A percentile compares a stretch with the other conserved stretches of the same genome.
Conservation (phyloP, 2,113 vertebrate genomes). For the Glaucidium brasilianum region DNA sequence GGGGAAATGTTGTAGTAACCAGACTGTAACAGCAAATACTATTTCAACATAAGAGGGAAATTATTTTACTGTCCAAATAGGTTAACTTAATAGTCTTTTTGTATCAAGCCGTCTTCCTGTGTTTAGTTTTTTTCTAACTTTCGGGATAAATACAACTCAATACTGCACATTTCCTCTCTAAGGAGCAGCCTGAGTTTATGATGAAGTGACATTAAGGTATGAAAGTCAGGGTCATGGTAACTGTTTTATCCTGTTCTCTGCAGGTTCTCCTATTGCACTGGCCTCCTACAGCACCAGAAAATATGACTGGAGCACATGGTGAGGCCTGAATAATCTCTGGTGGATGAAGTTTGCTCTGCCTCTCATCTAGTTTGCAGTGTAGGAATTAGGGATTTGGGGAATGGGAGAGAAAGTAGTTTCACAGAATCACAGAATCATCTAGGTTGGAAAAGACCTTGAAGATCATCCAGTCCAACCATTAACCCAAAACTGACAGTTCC, state of each 20-base stretch:
- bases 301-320: background rate
- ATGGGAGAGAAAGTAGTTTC: background rate
- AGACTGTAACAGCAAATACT: background rate
- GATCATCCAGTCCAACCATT: too few relatives aligned
- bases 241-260: background rate
- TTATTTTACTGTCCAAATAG: background rate
- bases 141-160: background rate
- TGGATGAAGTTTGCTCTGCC: background rate
- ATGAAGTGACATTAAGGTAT: background rate
- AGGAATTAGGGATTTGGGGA: background rate
- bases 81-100: background rate
- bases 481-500: too few relatives aligned
- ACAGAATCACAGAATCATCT: too few relatives aligned
- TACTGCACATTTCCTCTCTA: background rate
- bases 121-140: background rate
- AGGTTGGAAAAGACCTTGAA: too few relatives aligned
- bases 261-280: background rate
- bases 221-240: background rate
- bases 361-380: background rate
- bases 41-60: background rate
- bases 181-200: background rate
- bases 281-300: background rate
- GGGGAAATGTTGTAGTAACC: background rate
- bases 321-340: background rate
- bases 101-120: background rate